phyloP scores from a whole-genome alignment of 2,797 vertebrate genomes.

The Chrosomus eos region DNA sequence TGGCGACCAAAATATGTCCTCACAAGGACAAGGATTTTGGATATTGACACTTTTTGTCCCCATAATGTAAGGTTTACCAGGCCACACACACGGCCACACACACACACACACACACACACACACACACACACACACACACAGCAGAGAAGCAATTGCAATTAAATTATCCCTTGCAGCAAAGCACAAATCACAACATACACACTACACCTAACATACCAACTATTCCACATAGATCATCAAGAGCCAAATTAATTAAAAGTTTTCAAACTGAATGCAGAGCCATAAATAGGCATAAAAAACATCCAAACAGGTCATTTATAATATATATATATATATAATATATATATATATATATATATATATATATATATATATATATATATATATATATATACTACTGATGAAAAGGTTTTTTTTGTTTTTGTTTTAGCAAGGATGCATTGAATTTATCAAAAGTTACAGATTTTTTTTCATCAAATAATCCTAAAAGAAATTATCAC shows the following conservation, averaged over 20 bases:
- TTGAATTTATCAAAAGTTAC: background rate
- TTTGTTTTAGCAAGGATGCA: background rate
- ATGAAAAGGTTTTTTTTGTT: background rate
- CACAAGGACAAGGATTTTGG: too few species aligned
- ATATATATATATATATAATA: too few species aligned
- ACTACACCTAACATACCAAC: constrained; percentile 1
- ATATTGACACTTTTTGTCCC: too few species aligned
- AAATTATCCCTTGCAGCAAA: constrained; percentile 37
- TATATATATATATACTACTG: background rate
- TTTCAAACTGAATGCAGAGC: background rate
- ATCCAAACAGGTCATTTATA: background rate
- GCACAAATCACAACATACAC: constrained; percentile 10
- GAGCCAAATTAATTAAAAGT: constrained; percentile 33
- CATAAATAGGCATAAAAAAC: background rate
- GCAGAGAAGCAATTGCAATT: constrained; percentile 31
- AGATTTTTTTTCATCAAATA: background rate
- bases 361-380: too few species aligned
- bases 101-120: too few species aligned
- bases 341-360: too few species aligned
- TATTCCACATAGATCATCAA: constrained; percentile 15
- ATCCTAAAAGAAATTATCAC: background rate
- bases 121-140: background rate
- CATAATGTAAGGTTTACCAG: too few species aligned
- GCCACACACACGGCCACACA: too few species aligned
- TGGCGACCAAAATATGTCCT: too few species aligned